Evolutionary conservation across 2,113 vertebrate species (phyloP).

Genomic region (Eurypyga helias): DNA sequence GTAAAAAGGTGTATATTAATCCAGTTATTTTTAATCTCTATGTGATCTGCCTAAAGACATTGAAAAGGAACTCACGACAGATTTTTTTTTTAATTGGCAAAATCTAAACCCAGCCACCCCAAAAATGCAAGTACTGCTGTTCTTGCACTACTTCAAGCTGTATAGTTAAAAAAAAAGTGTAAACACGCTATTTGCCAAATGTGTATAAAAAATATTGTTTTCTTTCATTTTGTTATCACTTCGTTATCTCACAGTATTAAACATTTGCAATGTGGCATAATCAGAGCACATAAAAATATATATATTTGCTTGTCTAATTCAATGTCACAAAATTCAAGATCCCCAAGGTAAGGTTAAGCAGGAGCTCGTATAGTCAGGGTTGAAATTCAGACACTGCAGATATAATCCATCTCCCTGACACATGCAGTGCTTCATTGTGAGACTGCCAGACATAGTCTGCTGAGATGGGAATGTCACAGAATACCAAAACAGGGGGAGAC

Average conservation of each 20-base stretch:
- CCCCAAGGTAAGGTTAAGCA: slow-evolving; percentile 61
- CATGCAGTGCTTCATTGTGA: slow-evolving; percentile 87
- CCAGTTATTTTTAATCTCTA: neutral
- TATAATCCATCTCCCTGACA: slow-evolving; percentile 98
- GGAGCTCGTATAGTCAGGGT: slow-evolving; percentile 50
- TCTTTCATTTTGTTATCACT: slow-evolving; percentile 56
- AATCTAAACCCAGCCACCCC: neutral
- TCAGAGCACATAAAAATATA: neutral
- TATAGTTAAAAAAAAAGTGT: neutral
- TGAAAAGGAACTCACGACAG: neutral
- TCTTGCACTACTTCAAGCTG: neutral
- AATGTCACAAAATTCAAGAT: slow-evolving; percentile 48
- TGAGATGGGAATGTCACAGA: slow-evolving; percentile 86
- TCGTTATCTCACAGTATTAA: slow-evolving; percentile 18
- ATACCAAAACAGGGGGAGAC: slow-evolving; percentile 82
- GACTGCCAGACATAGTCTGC: slow-evolving; percentile 87
- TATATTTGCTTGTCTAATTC: slow-evolving; percentile 41
- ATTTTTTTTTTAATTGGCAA: neutral
- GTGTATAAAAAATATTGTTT: neutral
- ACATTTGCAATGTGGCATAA: slow-evolving; percentile 36
- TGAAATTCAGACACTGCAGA: slow-evolving; percentile 84
- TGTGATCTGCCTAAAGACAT: neutral
- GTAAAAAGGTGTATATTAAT: neutral
- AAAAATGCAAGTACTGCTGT: neutral
- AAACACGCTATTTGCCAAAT: neutral